A percentile compares a stretch with the other conserved stretches of the same genome.
phyloP scores from a whole-genome alignment of 2,797 vertebrate species.

The Acridotheres tristis region DNA sequence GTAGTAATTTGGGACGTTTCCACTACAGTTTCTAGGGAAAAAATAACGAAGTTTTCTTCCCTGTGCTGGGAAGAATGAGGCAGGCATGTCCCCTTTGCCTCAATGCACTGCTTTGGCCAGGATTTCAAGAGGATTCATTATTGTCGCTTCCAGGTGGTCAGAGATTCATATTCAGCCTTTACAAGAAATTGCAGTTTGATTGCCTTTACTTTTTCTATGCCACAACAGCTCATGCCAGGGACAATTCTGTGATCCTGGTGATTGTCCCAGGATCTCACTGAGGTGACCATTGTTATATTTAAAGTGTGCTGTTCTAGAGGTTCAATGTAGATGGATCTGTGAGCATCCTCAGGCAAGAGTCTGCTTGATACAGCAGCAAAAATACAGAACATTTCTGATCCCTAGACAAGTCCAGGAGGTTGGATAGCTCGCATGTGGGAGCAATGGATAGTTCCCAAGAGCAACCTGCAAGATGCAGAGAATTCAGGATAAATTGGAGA shows the following conservation, averaged over 20 bases:
- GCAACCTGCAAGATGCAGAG: neutral
- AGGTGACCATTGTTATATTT: neutral
- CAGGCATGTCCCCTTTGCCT: neutral
- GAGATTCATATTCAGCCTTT: neutral
- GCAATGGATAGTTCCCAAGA: neutral
- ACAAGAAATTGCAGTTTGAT: neutral
- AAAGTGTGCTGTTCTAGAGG: neutral
- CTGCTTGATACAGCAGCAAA: neutral
- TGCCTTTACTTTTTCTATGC: neutral
- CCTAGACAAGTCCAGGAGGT: neutral
- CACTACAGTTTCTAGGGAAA: neutral
- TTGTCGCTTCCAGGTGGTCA: neutral
- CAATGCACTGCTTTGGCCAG: neutral
- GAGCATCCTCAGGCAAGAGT: neutral
- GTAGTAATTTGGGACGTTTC: neutral
- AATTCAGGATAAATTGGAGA: neutral
- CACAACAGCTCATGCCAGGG: neutral
- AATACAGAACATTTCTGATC: neutral
- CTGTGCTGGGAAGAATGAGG: neutral
- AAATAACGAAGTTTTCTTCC: neutral
- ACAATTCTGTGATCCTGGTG: neutral
- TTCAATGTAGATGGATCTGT: neutral
- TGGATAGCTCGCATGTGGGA: rapidly evolving
- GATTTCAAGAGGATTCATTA: neutral
- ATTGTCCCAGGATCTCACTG: neutral